Base-by-base conservation (phyloP, 1,140 invertebrate species). In the Physella acuta region DNA sequence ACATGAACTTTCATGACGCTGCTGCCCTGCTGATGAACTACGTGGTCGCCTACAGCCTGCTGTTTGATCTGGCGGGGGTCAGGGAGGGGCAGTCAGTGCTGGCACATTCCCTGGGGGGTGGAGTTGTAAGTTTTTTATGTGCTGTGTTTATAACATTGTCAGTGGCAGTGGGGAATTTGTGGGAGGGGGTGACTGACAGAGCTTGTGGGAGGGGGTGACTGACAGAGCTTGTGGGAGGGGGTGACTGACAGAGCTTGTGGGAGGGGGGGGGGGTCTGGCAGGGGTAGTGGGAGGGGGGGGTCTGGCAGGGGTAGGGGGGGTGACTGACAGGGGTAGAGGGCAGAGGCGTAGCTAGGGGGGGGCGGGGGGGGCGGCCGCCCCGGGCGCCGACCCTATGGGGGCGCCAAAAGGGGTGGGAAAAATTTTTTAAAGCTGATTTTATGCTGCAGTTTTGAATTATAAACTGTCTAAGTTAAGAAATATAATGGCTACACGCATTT, bases 1-100 rank as follows among this genome's bases (percentile, higher is more conserved):
- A 88, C 52, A 91, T 95, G 89, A 89, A 87, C 61, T 92, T 90
- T 70, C 84, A 90, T 76, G 92, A 95, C 75, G 93, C 91, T 20
- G 91, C 91, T 16, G 92, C 92, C 39, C 88, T 94, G 73, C 91
- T 92, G 31, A 91, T 94, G 87, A 93, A 93, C 84, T 94, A 92
- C 80, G 88, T 93, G 52, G 91, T 94, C 1, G 94, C 93, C 53
- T 91, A 94, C 81, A 90, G 93, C 70, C 85, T 95, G 69, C 89
- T 95, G 11, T 94, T 94, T 85, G 92, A 94, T 77, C 86, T 94
- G 78, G 92, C 90, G 49, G 90, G 90, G 77, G 85, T 95, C 26
- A 87, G 89, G 1, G 88, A 90, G 55, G 92, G 92, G 64, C 93
- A 94, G 84, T 92, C 89, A 72, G 86, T 95, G 24, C 87, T 95